Evolutionary conservation across 2,888 invertebrate species (phyloP).

Genomic region (Nemapogon koenigi): DNA sequence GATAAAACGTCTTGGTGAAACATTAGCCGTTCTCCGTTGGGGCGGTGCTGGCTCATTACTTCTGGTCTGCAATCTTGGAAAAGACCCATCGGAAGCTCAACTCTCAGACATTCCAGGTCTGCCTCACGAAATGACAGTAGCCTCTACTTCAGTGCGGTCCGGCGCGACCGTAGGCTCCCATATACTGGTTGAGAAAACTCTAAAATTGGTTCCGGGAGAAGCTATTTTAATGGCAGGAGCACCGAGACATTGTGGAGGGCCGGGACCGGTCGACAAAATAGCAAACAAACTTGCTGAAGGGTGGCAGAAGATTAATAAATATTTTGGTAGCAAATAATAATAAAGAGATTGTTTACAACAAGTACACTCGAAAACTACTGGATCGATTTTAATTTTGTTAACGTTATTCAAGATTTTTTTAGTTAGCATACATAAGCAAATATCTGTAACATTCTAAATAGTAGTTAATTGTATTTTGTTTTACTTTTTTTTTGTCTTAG

Average conservation of each 20-base stretch:
- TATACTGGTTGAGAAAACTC: conserved; percentile 28
- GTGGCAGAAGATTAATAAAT: conserved; percentile 56
- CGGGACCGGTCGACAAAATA: conserved; percentile 55
- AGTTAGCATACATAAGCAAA: no score
- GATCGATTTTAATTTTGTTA: no score
- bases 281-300: conserved; percentile 49
- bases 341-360: no score
- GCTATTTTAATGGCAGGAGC: conserved; percentile 40
- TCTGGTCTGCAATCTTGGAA: conserved; percentile 52
- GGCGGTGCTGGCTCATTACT: conserved; percentile 43
- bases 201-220: conserved; percentile 41
- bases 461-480: no score
- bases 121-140: conserved; percentile 43
- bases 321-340: conserved; percentile 32
- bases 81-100: conserved; percentile 40
- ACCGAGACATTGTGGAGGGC: conserved; percentile 48
- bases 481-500: no score
- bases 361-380: no score
- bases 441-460: no score
- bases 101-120: conserved; percentile 47
- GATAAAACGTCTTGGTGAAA: conserved; percentile 64
- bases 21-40: conserved; percentile 42
- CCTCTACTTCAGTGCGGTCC: conserved; percentile 38
- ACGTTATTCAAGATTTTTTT: no score
- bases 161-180: conserved; percentile 34